Conservation (phyloP, 1,140 invertebrate genomes). For the Daktulosphaira vitifoliae region DNA sequence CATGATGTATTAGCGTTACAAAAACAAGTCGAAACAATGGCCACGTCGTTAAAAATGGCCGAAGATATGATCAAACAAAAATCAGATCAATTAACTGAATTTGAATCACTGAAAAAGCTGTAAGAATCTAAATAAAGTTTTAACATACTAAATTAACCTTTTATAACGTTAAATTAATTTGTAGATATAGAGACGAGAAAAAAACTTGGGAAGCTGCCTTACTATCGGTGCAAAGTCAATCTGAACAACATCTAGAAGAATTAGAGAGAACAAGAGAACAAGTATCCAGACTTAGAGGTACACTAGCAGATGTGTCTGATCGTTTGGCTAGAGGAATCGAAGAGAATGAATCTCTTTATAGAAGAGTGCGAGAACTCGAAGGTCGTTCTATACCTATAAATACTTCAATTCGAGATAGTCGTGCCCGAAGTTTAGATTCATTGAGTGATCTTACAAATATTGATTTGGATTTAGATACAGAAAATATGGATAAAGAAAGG, state of each 20-base stretch:
- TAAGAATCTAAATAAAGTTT: background rate
- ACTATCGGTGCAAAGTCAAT: conserved; percentile 5
- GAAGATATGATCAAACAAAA: conserved; percentile 59
- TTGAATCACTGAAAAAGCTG: conserved; percentile 52
- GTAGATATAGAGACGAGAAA: conserved; percentile 47
- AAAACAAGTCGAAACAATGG: conserved; percentile 46
- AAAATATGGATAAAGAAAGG: conserved; percentile 61
- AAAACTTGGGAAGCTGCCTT: conserved; percentile 51
- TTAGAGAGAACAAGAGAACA: conserved; percentile 44
- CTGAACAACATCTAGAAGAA: conserved; percentile 12
- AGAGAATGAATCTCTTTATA: conserved; percentile 66
- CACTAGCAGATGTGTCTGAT: conserved; percentile 50
- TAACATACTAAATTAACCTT: background rate
- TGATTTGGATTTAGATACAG: conserved; percentile 63
- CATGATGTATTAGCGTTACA: conserved; percentile 54
- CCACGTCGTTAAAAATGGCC: conserved; percentile 52
- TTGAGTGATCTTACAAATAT: conserved; percentile 71
- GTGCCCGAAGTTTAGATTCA: conserved; percentile 62
- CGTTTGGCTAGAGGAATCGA: conserved; percentile 57
- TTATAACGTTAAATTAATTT: conserved; percentile 9
- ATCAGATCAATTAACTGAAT: conserved; percentile 58
- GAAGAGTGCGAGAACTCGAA: conserved; percentile 59
- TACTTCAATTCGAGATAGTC: conserved; percentile 42
- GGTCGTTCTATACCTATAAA: conserved; percentile 43
- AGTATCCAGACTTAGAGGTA: conserved; percentile 49